Evolutionary conservation across 2,888 invertebrate species (phyloP).

Genomic region (Tolmerus cingulatus): DNA sequence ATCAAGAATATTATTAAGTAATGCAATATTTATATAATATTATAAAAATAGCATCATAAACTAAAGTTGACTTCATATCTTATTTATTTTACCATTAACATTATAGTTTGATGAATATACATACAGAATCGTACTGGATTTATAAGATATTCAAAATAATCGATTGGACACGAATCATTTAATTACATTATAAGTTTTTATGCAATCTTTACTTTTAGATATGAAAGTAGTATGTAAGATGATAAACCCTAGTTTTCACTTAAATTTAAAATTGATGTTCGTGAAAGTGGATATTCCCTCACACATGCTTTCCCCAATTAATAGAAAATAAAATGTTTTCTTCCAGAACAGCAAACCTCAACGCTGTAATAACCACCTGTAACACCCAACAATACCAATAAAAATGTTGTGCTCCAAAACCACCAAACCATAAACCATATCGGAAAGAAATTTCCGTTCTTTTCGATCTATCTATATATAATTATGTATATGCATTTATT

Average conservation of each 20-base stretch:
- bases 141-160: not conserved
- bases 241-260: not conserved
- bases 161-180: not conserved
- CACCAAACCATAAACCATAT: slow-evolving; percentile 13
- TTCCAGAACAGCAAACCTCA: not conserved
- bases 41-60: no score
- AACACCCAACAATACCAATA: not conserved
- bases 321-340: not conserved
- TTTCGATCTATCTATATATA: not conserved
- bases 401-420: not conserved
- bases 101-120: no score
- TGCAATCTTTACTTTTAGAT: not conserved
- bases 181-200: not conserved
- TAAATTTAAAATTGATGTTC: not conserved
- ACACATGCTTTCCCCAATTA: not conserved
- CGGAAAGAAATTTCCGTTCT: not conserved
- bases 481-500: not conserved
- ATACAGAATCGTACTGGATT: no score
- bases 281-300: not conserved
- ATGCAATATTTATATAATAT: no score
- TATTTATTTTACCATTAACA: no score
- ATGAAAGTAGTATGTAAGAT: not conserved
- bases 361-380: not conserved
- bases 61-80: no score
- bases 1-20: no score